phyloP scores from a whole-genome alignment of 2,888 invertebrate genomes.

The Heliconius ismenius region DNA sequence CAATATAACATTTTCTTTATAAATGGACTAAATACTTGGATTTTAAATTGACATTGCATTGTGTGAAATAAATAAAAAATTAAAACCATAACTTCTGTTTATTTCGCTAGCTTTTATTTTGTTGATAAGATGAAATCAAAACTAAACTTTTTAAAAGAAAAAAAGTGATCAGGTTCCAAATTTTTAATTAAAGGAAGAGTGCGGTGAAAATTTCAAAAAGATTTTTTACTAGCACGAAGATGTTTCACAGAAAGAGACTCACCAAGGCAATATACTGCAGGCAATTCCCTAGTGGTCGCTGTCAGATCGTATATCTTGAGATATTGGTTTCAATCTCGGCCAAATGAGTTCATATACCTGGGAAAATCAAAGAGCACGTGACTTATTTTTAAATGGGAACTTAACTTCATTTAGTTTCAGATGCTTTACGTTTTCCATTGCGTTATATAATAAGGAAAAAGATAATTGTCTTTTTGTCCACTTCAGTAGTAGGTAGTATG shows the following conservation, averaged over 20 bases:
- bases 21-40: background rate
- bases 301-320: conserved; percentile 36
- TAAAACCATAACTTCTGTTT: too few relatives aligned
- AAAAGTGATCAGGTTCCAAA: background rate
- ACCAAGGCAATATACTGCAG: conserved; percentile 28
- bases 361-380: conserved; percentile 32
- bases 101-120: too few relatives aligned
- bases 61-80: too few relatives aligned
- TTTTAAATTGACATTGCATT: background rate
- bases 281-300: conserved; percentile 34
- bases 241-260: conserved; percentile 24
- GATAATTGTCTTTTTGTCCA: background rate
- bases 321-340: conserved; percentile 38
- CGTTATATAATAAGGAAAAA: conserved; percentile 2
- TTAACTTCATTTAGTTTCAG: background rate
- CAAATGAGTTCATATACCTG: conserved; percentile 31
- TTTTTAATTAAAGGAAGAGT: background rate
- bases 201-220: conserved; percentile 5
- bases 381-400: conserved; percentile 23
- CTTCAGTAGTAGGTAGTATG: background rate
- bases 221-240: conserved; percentile 17
- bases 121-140: background rate
- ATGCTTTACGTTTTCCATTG: background rate
- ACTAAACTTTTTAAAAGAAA: background rate
- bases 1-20: background rate